These are phyloP conservation scores for Leptoclinus maculatus DNA, from an alignment of 2,797 vertebrate genomes.

Conservation along the genomic window DNA sequence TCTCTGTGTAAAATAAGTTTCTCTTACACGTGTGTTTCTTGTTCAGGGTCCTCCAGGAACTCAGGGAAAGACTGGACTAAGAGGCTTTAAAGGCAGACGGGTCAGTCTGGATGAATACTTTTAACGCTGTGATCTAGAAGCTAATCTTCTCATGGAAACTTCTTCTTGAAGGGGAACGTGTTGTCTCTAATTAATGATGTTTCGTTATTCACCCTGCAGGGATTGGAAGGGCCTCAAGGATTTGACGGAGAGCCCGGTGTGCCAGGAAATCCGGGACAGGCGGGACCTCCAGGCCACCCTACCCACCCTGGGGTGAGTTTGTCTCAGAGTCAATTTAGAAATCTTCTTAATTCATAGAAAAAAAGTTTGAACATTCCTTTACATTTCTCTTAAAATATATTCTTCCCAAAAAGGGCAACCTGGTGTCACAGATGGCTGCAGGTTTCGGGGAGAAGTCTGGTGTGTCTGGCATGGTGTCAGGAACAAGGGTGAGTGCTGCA, in stretches of 20 bases:
- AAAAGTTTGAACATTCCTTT: not conserved
- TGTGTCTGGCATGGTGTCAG: slow-evolving; percentile 86
- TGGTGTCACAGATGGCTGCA: slow-evolving; percentile 90
- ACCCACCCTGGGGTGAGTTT: slow-evolving; percentile 86
- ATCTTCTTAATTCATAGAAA: not conserved
- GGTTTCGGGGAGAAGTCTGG: slow-evolving; percentile 91
- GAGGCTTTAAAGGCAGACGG: slow-evolving; percentile 93
- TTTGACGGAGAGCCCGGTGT: slow-evolving; percentile 95
- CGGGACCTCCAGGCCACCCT: slow-evolving; percentile 89
- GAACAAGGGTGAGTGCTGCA: slow-evolving; percentile 85
- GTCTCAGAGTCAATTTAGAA: not conserved
- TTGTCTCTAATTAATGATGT: not conserved
- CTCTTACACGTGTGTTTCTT: not conserved
- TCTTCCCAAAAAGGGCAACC: slow-evolving; percentile 76
- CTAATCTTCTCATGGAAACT: not conserved
- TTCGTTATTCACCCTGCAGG: slow-evolving; percentile 77
- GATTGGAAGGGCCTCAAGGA: slow-evolving; percentile 90
- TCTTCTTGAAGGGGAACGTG: not conserved
- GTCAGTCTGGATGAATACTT: slow-evolving; percentile 77
- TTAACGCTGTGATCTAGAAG: not conserved
- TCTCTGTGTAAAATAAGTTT: not conserved
- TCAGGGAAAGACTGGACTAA: slow-evolving; percentile 88
- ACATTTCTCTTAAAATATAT: not conserved
- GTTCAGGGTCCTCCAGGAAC: slow-evolving; percentile 92
- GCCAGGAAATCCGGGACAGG: slow-evolving; percentile 92